A percentile compares a stretch with the other conserved stretches of the same genome.
phyloP scores from a whole-genome alignment of 2,797 vertebrate genomes.

The Novumbra hubbsi region DNA sequence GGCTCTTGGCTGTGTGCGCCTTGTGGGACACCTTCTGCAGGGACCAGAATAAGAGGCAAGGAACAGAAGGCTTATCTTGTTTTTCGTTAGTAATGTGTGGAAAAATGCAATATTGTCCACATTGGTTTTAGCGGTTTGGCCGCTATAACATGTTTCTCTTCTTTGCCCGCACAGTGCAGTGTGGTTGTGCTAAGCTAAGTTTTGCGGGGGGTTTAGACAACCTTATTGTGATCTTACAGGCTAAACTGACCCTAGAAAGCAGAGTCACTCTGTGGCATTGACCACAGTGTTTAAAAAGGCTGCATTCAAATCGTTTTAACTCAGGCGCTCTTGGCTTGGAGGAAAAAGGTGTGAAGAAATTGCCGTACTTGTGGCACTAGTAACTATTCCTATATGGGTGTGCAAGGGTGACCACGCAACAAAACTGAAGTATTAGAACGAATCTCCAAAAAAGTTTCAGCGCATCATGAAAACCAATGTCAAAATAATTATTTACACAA shows the following conservation, averaged over 20 bases:
- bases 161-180: constrained; percentile 7
- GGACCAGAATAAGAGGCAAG: constrained; percentile 17
- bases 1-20: not conserved
- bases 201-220: not conserved
- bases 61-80: constrained; percentile 26
- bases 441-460: constrained; percentile 34
- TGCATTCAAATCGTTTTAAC: constrained; percentile 35
- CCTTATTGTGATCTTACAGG: not conserved
- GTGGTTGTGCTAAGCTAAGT: not conserved
- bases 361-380: constrained; percentile 63
- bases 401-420: constrained; percentile 63
- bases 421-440: not conserved
- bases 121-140: constrained; percentile 44
- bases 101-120: constrained; percentile 22
- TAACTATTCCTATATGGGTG: not conserved
- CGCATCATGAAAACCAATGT: constrained; percentile 59
- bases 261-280: constrained; percentile 15
- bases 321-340: constrained; percentile 43
- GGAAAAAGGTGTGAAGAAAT: constrained; percentile 20
- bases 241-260: not conserved
- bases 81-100: constrained; percentile 25
- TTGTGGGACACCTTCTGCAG: not conserved
- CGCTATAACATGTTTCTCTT: constrained; percentile 38
- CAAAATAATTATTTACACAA: constrained; percentile 70
- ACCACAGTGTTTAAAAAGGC: constrained; percentile 41